Evolutionary conservation across 2,113 vertebrate genomes (phyloP).

Genomic region (Amblyopsis rosae): DNA sequence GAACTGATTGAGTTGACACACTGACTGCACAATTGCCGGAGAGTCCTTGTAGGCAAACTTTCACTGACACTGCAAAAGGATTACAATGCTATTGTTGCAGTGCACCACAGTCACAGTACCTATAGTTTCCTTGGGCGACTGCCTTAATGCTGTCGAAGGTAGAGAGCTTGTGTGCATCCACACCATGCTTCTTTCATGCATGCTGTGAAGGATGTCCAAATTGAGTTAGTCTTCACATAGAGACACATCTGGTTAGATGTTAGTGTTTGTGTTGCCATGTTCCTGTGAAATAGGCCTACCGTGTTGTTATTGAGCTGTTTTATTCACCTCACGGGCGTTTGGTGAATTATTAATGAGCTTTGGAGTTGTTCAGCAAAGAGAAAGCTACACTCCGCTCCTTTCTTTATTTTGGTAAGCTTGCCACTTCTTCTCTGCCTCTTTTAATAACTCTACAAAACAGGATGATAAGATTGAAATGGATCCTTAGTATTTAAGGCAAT

Average conservation of each 20-base stretch:
- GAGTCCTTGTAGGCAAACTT: conserved; percentile 9
- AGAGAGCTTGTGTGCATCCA: conserved; percentile 46
- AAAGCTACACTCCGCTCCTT: conserved; percentile 5
- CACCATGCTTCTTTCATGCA: conserved; percentile 26
- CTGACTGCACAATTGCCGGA: conserved; percentile 11
- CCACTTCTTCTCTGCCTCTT: background rate
- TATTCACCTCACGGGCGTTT: conserved; percentile 36
- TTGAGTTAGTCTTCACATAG: background rate
- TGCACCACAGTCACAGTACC: conserved; percentile 14
- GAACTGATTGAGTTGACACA: conserved; percentile 32
- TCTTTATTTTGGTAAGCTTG: background rate
- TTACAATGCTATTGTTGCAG: conserved; percentile 37
- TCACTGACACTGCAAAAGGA: conserved; percentile 42
- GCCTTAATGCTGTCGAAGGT: conserved; percentile 33
- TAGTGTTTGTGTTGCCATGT: background rate
- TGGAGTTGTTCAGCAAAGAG: conserved; percentile 30
- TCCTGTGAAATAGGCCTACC: conserved; percentile 5
- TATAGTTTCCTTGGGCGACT: conserved; percentile 24
- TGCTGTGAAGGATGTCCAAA: conserved; percentile 25
- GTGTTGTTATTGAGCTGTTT: conserved; percentile 44
- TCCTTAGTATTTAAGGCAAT: background rate
- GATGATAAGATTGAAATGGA: too few species aligned
- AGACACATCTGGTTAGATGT: background rate
- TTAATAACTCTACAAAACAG: too few species aligned
- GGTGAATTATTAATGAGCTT: conserved; percentile 46